These are phyloP conservation scores for Microcebus griseorufus DNA, from an alignment of 2,113 vertebrate genomes.

Conservation along the genomic window DNA sequence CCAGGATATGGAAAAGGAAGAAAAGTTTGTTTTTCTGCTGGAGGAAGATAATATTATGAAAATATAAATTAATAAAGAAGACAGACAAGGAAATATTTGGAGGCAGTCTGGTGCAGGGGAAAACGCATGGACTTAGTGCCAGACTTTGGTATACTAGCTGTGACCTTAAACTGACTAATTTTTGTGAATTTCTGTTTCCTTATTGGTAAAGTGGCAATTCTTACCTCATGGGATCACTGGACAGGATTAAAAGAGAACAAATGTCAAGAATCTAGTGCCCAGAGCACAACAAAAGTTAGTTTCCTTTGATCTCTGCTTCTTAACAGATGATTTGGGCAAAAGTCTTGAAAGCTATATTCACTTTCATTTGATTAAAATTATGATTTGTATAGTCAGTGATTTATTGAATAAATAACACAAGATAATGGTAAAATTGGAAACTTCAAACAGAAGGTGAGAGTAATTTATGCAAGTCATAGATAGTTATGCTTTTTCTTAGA, in stretches of 20 bases:
- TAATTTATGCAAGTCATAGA: background rate
- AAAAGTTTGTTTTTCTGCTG: background rate
- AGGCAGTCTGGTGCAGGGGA: background rate
- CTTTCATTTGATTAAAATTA: slow-evolving; percentile 24
- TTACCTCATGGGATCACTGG: background rate
- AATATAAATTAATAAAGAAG: background rate
- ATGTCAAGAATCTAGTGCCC: background rate
- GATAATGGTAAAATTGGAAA: background rate
- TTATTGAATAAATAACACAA: background rate
- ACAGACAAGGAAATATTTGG: background rate
- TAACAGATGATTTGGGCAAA: background rate
- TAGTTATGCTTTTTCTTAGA: slow-evolving; percentile 43
- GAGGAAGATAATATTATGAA: slow-evolving; percentile 5
- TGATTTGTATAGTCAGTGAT: background rate
- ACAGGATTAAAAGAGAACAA: background rate
- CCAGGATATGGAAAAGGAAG: background rate
- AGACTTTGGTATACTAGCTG: background rate
- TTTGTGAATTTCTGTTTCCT: background rate
- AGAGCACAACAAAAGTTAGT: background rate
- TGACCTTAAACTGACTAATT: background rate
- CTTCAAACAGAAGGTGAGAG: background rate
- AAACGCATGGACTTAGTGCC: background rate
- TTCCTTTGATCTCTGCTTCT: slow-evolving; percentile 5
- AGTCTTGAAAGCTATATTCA: slow-evolving; percentile 4
- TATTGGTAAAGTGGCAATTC: background rate